A percentile compares a stretch with the other conserved stretches of the same genome.
phyloP scores from a whole-genome alignment of 2,888 invertebrate species.

The Drosophila diplacantha region DNA sequence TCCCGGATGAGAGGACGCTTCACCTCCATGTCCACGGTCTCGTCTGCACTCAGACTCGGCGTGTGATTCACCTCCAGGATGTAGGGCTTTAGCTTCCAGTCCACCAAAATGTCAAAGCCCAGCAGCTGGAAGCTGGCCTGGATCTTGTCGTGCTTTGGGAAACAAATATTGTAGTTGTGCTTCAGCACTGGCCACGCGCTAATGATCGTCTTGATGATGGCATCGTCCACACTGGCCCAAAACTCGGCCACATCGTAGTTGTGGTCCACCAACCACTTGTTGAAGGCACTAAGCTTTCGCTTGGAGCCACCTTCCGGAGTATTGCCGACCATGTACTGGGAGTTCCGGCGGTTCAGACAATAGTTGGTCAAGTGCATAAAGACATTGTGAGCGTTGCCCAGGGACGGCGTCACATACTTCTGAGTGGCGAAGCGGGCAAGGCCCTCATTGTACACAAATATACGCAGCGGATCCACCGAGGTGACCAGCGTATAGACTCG shows the following conservation, averaged over 20 bases:
- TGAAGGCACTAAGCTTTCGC: slow-evolving; percentile 88
- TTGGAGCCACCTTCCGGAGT: slow-evolving; percentile 89
- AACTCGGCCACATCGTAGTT: slow-evolving; percentile 85
- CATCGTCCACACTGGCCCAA: slow-evolving; percentile 91
- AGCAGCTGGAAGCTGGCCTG: slow-evolving; percentile 94
- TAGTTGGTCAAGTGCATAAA: slow-evolving; percentile 97
- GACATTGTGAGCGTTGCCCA: slow-evolving; percentile 88
- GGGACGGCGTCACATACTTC: slow-evolving; percentile 89
- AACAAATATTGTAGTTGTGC: slow-evolving; percentile 91
- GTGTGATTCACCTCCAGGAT: slow-evolving; percentile 95
- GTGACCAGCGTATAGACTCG: slow-evolving; percentile 92
- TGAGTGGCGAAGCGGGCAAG: slow-evolving; percentile 92
- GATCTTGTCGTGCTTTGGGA: slow-evolving; percentile 89
- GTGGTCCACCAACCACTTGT: slow-evolving; percentile 84
- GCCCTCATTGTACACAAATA: slow-evolving; percentile 94
- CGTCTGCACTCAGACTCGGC: slow-evolving; percentile 94
- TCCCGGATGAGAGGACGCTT: slow-evolving; percentile 89
- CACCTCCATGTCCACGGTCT: slow-evolving; percentile 89
- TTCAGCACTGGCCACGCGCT: slow-evolving; percentile 92
- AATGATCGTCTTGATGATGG: slow-evolving; percentile 92
- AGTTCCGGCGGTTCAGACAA: slow-evolving; percentile 92
- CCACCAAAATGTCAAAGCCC: slow-evolving; percentile 92
- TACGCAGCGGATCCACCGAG: slow-evolving; percentile 91
- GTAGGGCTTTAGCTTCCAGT: slow-evolving; percentile 89
- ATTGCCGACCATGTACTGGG: slow-evolving; percentile 88